Conservation (phyloP, 2,113 vertebrate genomes). For the Tapirus terrestris region DNA sequence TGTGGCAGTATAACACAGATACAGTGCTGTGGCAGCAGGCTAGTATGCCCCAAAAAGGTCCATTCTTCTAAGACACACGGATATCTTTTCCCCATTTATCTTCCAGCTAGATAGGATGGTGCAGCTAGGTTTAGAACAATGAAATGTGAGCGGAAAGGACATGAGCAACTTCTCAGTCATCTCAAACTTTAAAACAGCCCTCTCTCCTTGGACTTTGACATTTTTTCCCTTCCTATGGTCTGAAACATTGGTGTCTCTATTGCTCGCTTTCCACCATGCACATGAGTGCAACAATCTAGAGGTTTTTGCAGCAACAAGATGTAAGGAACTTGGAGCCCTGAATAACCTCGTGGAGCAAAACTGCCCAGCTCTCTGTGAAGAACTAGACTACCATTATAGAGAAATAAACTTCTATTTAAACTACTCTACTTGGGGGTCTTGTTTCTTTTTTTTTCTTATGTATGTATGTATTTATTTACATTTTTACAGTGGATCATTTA, state of each 20-base stretch:
- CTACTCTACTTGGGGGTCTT: not conserved
- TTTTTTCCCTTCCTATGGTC: not conserved
- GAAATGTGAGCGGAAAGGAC: rapidly evolving
- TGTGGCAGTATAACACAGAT: not conserved
- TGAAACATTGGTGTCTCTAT: not conserved
- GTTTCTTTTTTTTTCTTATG: not conserved
- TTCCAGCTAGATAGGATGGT: not conserved
- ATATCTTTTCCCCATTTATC: not conserved
- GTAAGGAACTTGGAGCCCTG: not conserved
- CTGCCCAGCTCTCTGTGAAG: not conserved
- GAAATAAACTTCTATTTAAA: not conserved
- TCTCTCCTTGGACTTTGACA: not conserved
- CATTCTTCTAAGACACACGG: not conserved
- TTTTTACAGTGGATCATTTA: not conserved
- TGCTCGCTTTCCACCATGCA: rapidly evolving
- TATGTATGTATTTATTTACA: not conserved
- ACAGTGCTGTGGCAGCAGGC: not conserved
- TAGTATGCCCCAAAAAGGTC: not conserved
- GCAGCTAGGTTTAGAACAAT: not conserved
- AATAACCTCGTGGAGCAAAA: not conserved
- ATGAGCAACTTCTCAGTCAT: not conserved
- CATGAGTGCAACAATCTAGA: not conserved
- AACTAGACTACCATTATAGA: not conserved
- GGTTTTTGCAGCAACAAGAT: rapidly evolving
- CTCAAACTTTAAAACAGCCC: not conserved